These are phyloP conservation scores for Etheostoma spectabile DNA, from an alignment of 2,113 vertebrate genomes.

Conservation along the genomic window DNA sequence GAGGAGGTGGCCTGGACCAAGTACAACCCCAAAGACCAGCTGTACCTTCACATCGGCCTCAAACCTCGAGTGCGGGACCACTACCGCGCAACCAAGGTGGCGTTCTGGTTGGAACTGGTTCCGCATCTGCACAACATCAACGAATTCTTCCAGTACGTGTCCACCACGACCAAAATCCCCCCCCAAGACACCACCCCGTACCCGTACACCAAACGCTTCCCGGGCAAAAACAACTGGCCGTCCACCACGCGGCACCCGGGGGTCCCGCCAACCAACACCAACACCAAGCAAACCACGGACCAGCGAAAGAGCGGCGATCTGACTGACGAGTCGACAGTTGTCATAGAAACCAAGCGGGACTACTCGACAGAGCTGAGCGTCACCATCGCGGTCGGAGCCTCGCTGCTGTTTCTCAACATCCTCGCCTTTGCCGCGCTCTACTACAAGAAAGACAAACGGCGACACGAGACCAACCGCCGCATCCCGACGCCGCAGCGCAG, in stretches of 20 bases:
- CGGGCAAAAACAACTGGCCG: constrained; percentile 90
- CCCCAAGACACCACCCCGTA: constrained; percentile 95
- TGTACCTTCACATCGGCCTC: constrained; percentile 96
- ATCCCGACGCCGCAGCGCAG: constrained; percentile 89
- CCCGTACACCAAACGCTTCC: constrained; percentile 91
- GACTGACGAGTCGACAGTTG: constrained; percentile 88
- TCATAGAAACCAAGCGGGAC: constrained; percentile 94
- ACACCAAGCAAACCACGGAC: constrained; percentile 91
- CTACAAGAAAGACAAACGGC: constrained; percentile 96
- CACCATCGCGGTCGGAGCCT: constrained; percentile 95
- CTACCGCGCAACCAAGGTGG: constrained; percentile 96
- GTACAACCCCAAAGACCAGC: constrained; percentile 96
- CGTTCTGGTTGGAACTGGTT: constrained; percentile 96
- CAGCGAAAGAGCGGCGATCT: constrained; percentile 85
- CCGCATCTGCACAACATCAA: constrained; percentile 95
- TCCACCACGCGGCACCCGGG: constrained; percentile 95
- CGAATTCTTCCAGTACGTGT: constrained; percentile 95
- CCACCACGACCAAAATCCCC: constrained; percentile 95
- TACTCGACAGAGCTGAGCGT: constrained; percentile 96
- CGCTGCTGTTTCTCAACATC: constrained; percentile 95
- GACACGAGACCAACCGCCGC: constrained; percentile 91
- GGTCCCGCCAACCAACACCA: constrained; percentile 89
- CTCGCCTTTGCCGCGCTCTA: constrained; percentile 95
- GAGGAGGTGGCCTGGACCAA: constrained; percentile 98
- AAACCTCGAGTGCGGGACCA: constrained; percentile 95